phyloP scores from a whole-genome alignment of 1,140 invertebrate genomes.

The Periplaneta americana region DNA sequence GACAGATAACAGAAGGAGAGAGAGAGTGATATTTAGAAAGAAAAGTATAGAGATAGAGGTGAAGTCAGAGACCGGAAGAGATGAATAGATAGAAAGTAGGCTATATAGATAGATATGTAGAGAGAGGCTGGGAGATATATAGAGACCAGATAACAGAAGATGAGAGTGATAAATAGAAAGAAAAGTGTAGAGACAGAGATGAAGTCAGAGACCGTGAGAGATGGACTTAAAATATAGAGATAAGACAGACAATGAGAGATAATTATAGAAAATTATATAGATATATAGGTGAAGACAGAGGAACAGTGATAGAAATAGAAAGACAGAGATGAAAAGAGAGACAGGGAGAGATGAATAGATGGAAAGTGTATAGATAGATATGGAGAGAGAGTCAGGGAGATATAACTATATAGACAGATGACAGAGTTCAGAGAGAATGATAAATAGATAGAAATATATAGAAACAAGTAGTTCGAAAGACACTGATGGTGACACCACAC shows the following conservation, averaged over 20 bases:
- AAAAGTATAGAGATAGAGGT: too few species aligned
- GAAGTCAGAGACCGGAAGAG: too few species aligned
- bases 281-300: conserved; percentile 4
- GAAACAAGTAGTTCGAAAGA: too few species aligned
- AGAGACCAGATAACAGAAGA: too few species aligned
- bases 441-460: background rate
- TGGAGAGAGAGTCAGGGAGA: background rate
- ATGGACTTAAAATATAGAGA: background rate
- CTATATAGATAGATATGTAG: too few species aligned
- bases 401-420: background rate
- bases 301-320: background rate
- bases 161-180: too few species aligned
- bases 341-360: background rate
- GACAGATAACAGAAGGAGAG: background rate
- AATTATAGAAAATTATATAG: background rate
- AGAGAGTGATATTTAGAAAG: background rate
- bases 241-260: background rate
- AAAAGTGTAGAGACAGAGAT: background rate
- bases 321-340: background rate
- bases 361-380: background rate
- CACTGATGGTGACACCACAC: too few species aligned
- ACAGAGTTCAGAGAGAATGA: background rate
- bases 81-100: too few species aligned
- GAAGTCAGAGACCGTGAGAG: background rate
- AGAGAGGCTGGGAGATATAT: too few species aligned